Conservation (phyloP, 1,140 invertebrate species). For the Pristionchus pacificus region DNA sequence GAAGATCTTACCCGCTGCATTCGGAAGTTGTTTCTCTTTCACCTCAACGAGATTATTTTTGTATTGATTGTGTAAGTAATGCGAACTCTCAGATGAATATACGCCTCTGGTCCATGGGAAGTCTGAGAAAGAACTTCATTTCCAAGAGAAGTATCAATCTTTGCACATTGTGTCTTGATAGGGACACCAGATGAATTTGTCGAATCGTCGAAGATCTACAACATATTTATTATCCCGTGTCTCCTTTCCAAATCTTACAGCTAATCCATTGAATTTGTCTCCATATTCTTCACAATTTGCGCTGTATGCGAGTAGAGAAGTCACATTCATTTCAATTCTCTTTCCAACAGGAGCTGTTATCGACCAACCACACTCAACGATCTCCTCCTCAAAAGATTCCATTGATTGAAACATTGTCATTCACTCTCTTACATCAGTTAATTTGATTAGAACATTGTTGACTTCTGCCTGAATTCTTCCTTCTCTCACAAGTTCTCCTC, state of each 20-base stretch:
- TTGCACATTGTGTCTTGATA: no score
- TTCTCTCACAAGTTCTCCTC: constrained; percentile 19
- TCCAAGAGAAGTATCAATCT: no score
- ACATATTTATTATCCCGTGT: constrained; percentile 10
- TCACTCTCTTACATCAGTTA: no score
- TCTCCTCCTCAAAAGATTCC: no score
- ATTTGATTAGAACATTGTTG: no score
- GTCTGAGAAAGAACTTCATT: no score
- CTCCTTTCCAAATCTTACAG: constrained; percentile 1
- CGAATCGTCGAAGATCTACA: constrained; percentile 25
- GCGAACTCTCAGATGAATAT: constrained; percentile 17
- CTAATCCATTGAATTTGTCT: constrained; percentile 18
- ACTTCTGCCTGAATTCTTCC: no score
- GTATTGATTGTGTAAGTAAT: no score
- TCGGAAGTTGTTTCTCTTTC: no score
- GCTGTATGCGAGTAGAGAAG: constrained; percentile 14
- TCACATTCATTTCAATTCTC: constrained; percentile 23
- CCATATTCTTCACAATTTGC: constrained; percentile 14
- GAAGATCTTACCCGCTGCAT: background rate
- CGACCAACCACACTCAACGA: constrained; percentile 43
- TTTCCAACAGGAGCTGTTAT: constrained; percentile 47
- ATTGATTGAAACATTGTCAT: no score
- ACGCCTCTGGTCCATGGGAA: background rate
- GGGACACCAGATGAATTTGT: constrained; percentile 25
- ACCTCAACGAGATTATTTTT: no score